These are phyloP conservation scores for Tetragonisca angustula DNA, from an alignment of 2,888 invertebrate genomes.

Conservation along the genomic window DNA sequence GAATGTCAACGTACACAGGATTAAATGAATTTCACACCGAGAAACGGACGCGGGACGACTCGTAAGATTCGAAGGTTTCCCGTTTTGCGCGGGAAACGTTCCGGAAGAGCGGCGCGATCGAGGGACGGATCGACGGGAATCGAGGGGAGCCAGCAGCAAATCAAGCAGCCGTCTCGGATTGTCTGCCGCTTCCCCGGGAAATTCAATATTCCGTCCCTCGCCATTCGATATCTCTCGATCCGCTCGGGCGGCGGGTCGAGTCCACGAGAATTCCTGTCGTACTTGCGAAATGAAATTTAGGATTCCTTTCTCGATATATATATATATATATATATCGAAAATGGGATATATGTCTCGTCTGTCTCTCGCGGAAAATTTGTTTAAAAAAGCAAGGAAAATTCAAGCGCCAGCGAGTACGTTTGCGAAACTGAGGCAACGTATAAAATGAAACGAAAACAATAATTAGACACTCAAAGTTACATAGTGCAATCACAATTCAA, in stretches of 20 bases:
- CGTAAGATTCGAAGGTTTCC: not conserved
- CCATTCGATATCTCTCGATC: slow-evolving; percentile 62
- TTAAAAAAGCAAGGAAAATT: slow-evolving; percentile 10
- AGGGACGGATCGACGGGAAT: not conserved
- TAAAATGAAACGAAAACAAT: too few relatives aligned
- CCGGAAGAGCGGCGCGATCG: not conserved
- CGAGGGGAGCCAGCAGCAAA: slow-evolving; percentile 19
- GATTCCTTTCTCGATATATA: slow-evolving; percentile 29
- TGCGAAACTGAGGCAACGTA: not conserved
- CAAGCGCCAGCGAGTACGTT: not conserved
- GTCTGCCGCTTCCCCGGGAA: slow-evolving; percentile 58
- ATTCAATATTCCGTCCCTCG: slow-evolving; percentile 61
- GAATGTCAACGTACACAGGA: too few relatives aligned
- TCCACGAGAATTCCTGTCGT: slow-evolving; percentile 50
- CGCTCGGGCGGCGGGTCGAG: slow-evolving; percentile 42
- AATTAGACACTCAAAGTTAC: too few relatives aligned
- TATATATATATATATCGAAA: slow-evolving; percentile 26
- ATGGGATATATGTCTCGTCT: slow-evolving; percentile 27
- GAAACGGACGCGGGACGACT: not conserved
- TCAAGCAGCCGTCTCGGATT: slow-evolving; percentile 46
- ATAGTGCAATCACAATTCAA: too few relatives aligned
- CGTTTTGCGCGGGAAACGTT: slow-evolving; percentile 17
- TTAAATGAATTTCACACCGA: not conserved
- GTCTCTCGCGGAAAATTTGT: slow-evolving; percentile 30
- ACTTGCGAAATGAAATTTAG: slow-evolving; percentile 61